phyloP scores from a whole-genome alignment of 2,113 vertebrate genomes.

The Larimichthys polyactis region DNA sequence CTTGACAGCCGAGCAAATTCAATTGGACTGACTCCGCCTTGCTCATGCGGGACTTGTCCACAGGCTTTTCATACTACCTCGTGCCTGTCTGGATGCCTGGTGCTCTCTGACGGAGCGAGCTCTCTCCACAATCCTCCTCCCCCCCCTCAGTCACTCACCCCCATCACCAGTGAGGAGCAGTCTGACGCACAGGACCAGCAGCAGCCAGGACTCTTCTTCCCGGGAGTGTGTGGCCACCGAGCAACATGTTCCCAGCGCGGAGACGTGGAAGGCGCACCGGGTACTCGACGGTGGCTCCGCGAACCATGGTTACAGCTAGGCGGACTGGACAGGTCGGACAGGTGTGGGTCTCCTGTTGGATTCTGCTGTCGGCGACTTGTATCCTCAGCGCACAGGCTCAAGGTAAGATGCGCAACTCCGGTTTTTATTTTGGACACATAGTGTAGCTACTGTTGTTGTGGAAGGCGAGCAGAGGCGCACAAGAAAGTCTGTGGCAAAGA shows the following conservation, averaged over 20 bases:
- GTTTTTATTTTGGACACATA: not conserved
- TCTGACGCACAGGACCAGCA: slow-evolving; percentile 66
- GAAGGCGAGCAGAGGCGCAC: slow-evolving; percentile 13
- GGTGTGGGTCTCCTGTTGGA: slow-evolving; percentile 80
- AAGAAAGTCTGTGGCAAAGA: slow-evolving; percentile 31
- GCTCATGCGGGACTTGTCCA: slow-evolving; percentile 75
- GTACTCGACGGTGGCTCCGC: slow-evolving; percentile 50
- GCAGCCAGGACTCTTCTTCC: slow-evolving; percentile 65
- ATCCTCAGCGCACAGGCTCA: slow-evolving; percentile 74
- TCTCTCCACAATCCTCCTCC: slow-evolving; percentile 7
- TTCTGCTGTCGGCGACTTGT: slow-evolving; percentile 74
- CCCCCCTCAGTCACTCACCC: slow-evolving; percentile 57
- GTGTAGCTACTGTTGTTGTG: slow-evolving; percentile 7
- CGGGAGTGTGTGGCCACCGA: slow-evolving; percentile 66
- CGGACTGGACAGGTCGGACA: slow-evolving; percentile 61
- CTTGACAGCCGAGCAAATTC: slow-evolving; percentile 76
- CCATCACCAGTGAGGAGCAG: slow-evolving; percentile 61
- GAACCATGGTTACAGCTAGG: slow-evolving; percentile 65
- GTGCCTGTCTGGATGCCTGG: slow-evolving; percentile 50
- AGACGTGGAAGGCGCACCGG: slow-evolving; percentile 70
- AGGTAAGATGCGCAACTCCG: slow-evolving; percentile 77
- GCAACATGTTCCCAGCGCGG: slow-evolving; percentile 84
- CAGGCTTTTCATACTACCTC: slow-evolving; percentile 57
- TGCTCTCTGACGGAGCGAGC: slow-evolving; percentile 52
- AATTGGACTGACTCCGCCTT: slow-evolving; percentile 80